A percentile compares a stretch with the other conserved stretches of the same genome.
These are phyloP conservation scores for Aleiodes testaceus DNA, from an alignment of 2,888 invertebrate species.

Conservation along the genomic window DNA sequence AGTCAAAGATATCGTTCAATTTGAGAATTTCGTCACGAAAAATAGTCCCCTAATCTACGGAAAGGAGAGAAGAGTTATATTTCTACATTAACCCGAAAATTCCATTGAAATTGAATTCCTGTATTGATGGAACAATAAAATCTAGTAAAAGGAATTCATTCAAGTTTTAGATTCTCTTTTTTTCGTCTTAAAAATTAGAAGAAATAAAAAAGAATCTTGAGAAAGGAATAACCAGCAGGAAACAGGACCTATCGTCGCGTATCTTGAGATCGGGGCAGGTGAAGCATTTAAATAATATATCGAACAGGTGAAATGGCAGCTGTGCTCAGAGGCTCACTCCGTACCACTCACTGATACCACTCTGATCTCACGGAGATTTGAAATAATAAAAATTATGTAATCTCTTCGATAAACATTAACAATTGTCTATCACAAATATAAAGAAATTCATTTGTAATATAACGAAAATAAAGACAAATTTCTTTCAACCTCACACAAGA, in stretches of 20 bases:
- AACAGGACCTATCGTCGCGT: conserved; percentile 45
- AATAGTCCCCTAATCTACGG: conserved; percentile 75
- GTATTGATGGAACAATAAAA: not conserved
- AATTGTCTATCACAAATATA: too few relatives aligned
- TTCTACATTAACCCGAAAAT: conserved; percentile 52
- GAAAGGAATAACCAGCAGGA: conserved; percentile 28
- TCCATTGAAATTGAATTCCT: not conserved
- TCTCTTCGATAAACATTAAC: too few relatives aligned
- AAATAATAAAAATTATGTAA: not conserved
- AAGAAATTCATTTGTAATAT: too few relatives aligned
- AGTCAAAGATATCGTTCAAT: conserved; percentile 75
- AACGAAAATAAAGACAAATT: too few relatives aligned
- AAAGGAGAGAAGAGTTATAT: conserved; percentile 76
- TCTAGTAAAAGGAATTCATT: too few relatives aligned
- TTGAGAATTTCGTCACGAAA: conserved; percentile 74
- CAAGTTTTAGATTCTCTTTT: not conserved
- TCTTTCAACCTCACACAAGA: too few relatives aligned
- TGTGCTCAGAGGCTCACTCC: conserved; percentile 56
- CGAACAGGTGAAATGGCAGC: conserved; percentile 67
- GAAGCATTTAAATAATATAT: conserved; percentile 67
- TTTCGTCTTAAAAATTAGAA: conserved; percentile 13
- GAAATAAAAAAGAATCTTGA: not conserved
- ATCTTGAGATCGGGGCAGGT: conserved; percentile 64
- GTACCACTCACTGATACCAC: conserved; percentile 9
- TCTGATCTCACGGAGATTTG: not conserved